Percentiles rank a stretch among this genome's conserved stretches.
phyloP scores from a whole-genome alignment of 1,140 invertebrate species.

The Aplysia californica region DNA sequence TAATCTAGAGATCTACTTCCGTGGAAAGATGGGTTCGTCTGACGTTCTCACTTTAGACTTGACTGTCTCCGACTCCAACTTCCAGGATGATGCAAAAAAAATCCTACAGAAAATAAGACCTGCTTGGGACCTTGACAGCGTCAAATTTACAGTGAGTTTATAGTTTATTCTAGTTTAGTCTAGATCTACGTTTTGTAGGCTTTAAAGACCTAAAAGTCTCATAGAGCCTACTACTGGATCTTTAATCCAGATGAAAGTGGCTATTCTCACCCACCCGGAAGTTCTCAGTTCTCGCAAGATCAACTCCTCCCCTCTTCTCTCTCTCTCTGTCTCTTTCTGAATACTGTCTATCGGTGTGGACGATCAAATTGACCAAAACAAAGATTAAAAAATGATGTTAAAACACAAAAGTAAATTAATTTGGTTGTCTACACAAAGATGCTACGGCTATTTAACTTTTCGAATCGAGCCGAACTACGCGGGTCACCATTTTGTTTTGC shows the following conservation, averaged over 20 bases:
- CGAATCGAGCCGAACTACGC: too few species aligned
- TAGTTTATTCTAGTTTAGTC: neutral
- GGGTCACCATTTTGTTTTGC: too few species aligned
- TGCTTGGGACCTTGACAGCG: neutral
- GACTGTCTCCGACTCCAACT: neutral
- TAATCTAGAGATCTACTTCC: neutral
- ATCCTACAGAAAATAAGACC: constrained; percentile 5
- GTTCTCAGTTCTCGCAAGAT: too few species aligned
- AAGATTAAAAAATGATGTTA: too few species aligned
- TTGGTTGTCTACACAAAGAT: too few species aligned
- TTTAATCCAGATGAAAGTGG: too few species aligned
- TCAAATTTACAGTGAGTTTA: constrained; percentile 11
- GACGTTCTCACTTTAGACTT: neutral
- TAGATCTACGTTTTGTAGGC: neutral
- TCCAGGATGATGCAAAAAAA: neutral
- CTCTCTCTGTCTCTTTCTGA: neutral
- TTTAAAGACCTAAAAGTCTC: neutral
- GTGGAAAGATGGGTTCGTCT: neutral
- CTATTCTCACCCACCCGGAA: too few species aligned
- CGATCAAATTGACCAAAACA: too few species aligned
- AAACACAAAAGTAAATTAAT: too few species aligned
- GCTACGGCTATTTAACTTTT: too few species aligned
- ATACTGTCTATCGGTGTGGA: too few species aligned
- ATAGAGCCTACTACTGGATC: neutral
- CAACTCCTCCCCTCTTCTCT: neutral